phyloP scores from a whole-genome alignment of 2,113 vertebrate genomes.

The Pseudolaguvia tuberculata region DNA sequence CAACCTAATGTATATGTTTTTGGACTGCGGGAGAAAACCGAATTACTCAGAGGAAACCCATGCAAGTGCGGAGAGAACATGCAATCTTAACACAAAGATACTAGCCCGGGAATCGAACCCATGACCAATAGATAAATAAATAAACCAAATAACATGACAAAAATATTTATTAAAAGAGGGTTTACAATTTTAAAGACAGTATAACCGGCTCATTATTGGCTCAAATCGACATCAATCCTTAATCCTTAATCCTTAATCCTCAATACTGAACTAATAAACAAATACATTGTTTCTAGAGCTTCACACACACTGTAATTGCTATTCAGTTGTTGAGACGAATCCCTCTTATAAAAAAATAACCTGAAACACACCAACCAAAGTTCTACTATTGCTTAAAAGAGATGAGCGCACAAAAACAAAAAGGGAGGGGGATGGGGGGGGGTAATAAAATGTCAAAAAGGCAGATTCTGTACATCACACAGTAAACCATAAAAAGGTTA shows the following conservation, averaged over 20 bases:
- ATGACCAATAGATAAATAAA: conserved; percentile 9
- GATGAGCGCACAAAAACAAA: conserved; percentile 59
- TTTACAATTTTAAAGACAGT: conserved; percentile 33
- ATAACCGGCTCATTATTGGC: conserved; percentile 44
- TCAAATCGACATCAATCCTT: conserved; percentile 41
- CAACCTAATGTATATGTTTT: no score
- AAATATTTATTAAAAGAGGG: conserved; percentile 54
- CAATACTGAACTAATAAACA: conserved; percentile 43
- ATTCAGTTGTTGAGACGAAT: conserved; percentile 31
- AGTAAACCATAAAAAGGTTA: conserved; percentile 38
- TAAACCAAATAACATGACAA: conserved; percentile 41
- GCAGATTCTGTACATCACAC: conserved; percentile 54
- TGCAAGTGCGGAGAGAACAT: no score
- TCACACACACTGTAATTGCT: conserved; percentile 15
- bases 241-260: conserved; percentile 26
- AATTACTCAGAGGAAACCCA: no score
- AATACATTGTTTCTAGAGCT: conserved; percentile 31
- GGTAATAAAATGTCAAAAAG: conserved; percentile 46
- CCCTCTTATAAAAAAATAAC: conserved; percentile 29
- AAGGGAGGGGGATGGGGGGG: no score
- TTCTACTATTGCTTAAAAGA: conserved; percentile 66
- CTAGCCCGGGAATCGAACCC: no score
- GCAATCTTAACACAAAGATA: no score
- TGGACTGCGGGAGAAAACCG: no score
- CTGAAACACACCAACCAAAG: conserved; percentile 39